Evolutionary conservation across 2,113 vertebrate species (phyloP).

Genomic region (Rhizomys pruinosus): DNA sequence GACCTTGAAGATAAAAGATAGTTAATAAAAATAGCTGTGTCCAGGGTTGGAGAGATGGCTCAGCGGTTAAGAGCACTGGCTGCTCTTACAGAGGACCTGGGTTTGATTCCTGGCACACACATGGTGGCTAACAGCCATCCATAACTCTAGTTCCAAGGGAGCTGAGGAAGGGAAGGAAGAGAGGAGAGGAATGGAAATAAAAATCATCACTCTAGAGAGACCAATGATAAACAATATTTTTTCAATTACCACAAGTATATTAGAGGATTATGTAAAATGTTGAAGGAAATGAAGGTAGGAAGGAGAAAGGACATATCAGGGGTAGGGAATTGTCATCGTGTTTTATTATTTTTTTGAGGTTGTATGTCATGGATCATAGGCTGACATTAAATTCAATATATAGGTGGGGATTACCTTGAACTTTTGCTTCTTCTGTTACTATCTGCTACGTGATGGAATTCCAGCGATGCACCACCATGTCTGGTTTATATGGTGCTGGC

Average conservation of each 20-base stretch:
- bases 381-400: neutral
- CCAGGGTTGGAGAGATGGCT: no score
- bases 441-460: neutral
- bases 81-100: no score
- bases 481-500: neutral
- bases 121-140: no score
- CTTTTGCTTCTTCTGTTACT: neutral
- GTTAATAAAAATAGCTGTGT: neutral
- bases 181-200: no score
- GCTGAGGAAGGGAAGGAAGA: no score
- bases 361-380: neutral
- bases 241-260: neutral
- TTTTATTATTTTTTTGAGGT: neutral
- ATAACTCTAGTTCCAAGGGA: no score
- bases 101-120: no score
- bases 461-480: neutral
- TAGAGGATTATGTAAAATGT: neutral
- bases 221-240: neutral
- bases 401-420: neutral
- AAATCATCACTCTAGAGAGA: no score
- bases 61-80: no score
- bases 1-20: neutral
- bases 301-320: neutral
- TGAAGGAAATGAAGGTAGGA: constrained; percentile 5
- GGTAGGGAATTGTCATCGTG: neutral